Conservation (phyloP, 2,113 vertebrate species). For the Grallaria varia region DNA sequence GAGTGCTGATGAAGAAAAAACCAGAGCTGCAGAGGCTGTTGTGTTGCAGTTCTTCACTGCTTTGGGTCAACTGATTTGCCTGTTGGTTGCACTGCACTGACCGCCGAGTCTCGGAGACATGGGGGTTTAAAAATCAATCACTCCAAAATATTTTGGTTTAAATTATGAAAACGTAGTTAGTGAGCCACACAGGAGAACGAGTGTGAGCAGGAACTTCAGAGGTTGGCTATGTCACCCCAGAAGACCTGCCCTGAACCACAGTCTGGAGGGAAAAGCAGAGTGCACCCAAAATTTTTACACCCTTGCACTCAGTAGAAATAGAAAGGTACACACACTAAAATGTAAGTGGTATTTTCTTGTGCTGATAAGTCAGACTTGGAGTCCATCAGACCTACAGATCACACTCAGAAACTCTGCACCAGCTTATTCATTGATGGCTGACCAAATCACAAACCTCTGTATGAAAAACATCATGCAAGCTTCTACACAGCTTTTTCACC, state of each 20-base stretch:
- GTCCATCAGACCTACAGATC: background rate
- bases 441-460: background rate
- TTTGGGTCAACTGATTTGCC: background rate
- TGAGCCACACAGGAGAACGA: fast-evolving
- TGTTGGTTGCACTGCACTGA: background rate
- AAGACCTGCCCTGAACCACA: background rate
- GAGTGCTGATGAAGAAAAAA: background rate
- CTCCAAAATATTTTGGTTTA: background rate
- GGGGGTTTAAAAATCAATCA: background rate
- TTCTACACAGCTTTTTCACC: background rate
- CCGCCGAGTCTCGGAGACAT: background rate
- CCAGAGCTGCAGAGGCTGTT: background rate
- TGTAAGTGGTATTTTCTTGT: background rate
- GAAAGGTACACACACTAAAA: background rate
- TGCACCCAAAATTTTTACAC: background rate
- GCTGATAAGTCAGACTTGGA: background rate
- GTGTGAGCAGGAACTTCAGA: background rate
- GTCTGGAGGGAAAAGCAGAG: background rate
- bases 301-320: background rate
- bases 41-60: background rate
- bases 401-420: background rate
- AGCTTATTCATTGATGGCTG: background rate
- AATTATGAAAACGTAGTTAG: background rate
- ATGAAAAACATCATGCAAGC: background rate
- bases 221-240: background rate